These are phyloP conservation scores for Linurgus olivaceus DNA, from an alignment of 2,797 vertebrate genomes.

Conservation along the genomic window DNA sequence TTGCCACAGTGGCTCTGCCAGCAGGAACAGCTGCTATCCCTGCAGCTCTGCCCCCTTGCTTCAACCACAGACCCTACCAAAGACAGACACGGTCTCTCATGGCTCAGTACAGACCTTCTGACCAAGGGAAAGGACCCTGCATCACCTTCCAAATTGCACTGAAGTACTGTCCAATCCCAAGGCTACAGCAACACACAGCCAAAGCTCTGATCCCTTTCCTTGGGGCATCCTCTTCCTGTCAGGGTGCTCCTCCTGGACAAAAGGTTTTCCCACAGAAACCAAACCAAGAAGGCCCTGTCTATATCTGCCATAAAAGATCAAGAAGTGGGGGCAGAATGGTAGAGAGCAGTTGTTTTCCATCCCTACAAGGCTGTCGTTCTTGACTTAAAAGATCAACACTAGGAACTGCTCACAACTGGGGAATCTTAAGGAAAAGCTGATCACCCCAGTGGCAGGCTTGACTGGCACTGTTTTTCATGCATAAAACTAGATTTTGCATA, in stretches of 20 bases:
- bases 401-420: background rate
- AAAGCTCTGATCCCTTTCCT: background rate
- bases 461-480: background rate
- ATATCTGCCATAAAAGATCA: background rate
- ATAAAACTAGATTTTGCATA: background rate
- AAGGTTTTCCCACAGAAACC: background rate
- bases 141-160: background rate
- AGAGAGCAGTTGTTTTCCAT: background rate
- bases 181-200: background rate
- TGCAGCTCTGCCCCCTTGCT: background rate
- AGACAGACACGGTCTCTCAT: background rate
- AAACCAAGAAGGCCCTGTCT: background rate
- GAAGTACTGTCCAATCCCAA: background rate
- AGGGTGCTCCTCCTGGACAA: background rate
- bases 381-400: background rate
- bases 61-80: background rate
- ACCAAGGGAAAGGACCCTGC: background rate
- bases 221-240: background rate
- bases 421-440: background rate
- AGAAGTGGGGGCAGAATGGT: background rate
- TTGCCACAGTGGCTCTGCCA: rapidly evolving
- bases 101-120: background rate
- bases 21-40: background rate
- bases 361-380: background rate
- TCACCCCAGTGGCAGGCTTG: background rate